Base-by-base conservation (phyloP, 2,888 invertebrate genomes). In the Pterostichus niger region DNA sequence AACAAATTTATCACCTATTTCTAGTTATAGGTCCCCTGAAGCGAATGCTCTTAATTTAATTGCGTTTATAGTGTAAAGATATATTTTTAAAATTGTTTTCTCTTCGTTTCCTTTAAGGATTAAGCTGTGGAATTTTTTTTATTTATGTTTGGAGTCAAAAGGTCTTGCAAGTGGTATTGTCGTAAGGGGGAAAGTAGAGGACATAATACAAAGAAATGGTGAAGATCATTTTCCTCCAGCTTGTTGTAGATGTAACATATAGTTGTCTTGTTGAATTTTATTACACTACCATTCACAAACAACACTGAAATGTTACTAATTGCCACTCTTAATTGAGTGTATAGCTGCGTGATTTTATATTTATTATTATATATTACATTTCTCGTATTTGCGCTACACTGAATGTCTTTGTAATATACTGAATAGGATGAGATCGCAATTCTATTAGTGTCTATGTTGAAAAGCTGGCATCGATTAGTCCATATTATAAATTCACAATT, bases 261-360 rank as follows among this genome's bases (percentile, higher is more conserved):
- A 17, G 13, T 56, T 17, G 15, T 7, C 15, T 3, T 17, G 17
- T 15, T 56, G 17, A 56, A 56, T 56, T 56, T 56, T 17, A 17
- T 6, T 56, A 6, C 56, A 56, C 17, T 56, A 15, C 56, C 56
- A 17, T 10, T 56, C 5, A 17, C 9, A 17, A 17, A 56, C 17
- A 56, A 5, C 0, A 56, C 17, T 17, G 56, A 15, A 2, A 17
- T 17, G 17, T 17, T 56, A 17, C 9, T 56, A 17, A 15, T 56
- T 17, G 56, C 56, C 56, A 56, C 56, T 56, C 56, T 56, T 9
- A 56, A 9, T 56, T 17, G 56, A 17, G 56, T 9, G 10, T 9
- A 56, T 6, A 56, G n/a, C n/a, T n/a, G n/a, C n/a, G n/a, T n/a
- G n/a, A n/a, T n/a, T n/a, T n/a, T n/a, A n/a, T n/a, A n/a, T n/a